Evolutionary conservation across 2,797 vertebrate genomes (phyloP).

Genomic region (Fistularia tabacaria): DNA sequence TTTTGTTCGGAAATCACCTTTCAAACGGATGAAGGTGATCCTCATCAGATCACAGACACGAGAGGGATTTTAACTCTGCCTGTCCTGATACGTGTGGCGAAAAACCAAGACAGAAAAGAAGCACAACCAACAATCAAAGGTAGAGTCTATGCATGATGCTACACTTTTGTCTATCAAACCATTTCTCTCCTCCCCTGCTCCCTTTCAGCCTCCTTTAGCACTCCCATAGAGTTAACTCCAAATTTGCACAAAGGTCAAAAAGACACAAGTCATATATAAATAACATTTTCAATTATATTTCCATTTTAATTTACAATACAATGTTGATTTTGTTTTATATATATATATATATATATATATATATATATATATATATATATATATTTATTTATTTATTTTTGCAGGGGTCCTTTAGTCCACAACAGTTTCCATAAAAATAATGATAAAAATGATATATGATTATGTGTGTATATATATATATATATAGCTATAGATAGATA

Average conservation of each 20-base stretch:
- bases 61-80: slow-evolving; percentile 66
- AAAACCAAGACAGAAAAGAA: slow-evolving; percentile 39
- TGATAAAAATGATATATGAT: too few relatives aligned
- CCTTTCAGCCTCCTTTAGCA: slow-evolving; percentile 31
- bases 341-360: too few relatives aligned
- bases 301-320: too few relatives aligned
- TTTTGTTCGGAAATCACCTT: slow-evolving; percentile 79
- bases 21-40: slow-evolving; percentile 75
- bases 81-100: slow-evolving; percentile 43
- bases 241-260: slow-evolving; percentile 7
- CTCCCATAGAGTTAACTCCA: slow-evolving; percentile 17
- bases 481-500: too few relatives aligned
- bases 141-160: slow-evolving; percentile 41
- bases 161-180: slow-evolving; percentile 53
- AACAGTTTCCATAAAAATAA: slow-evolving; percentile 21
- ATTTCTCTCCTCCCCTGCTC: slow-evolving; percentile 31
- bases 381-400: too few relatives aligned
- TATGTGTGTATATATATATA: too few relatives aligned
- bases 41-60: slow-evolving; percentile 73
- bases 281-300: too few relatives aligned
- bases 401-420: too few relatives aligned
- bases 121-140: slow-evolving; percentile 53
- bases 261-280: not conserved
- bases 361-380: too few relatives aligned
- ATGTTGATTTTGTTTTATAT: too few relatives aligned